Conservation (phyloP, 2,888 invertebrate genomes). For the Ganaspis brasiliensis region DNA sequence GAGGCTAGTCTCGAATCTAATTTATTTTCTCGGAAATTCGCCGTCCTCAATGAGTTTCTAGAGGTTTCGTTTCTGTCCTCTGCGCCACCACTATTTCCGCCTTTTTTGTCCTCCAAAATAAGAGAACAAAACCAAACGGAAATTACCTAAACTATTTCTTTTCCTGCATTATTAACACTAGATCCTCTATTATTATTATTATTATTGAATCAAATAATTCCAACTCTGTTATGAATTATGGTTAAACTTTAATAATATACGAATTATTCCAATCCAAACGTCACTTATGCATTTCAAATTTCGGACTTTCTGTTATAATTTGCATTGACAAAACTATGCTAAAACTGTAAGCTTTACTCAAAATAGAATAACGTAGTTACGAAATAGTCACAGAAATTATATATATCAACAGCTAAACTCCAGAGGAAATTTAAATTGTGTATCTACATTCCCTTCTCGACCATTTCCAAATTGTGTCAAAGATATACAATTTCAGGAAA, state of each 20-base stretch:
- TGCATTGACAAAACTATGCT: conserved; percentile 3
- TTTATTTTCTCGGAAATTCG: conserved; percentile 39
- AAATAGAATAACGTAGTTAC: not conserved
- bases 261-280: not conserved
- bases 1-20: conserved; percentile 41
- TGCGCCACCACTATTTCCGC: not conserved
- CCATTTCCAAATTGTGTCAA: too few relatives aligned
- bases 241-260: too few relatives aligned
- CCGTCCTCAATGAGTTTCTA: conserved; percentile 37
- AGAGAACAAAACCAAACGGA: not conserved
- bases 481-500: too few relatives aligned
- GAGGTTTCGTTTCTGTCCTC: conserved; percentile 27
- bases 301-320: conserved; percentile 5
- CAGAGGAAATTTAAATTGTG: not conserved
- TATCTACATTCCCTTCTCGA: too few relatives aligned
- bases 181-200: too few relatives aligned
- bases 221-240: too few relatives aligned
- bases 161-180: too few relatives aligned
- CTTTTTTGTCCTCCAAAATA: not conserved
- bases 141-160: too few relatives aligned
- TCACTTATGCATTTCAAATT: conserved; percentile 22
- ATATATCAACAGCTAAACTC: not conserved
- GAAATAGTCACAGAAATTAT: not conserved
- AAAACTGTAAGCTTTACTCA: not conserved
- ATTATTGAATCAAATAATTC: too few relatives aligned